Evolutionary conservation across 2,888 invertebrate genomes (phyloP), one percentile per base, ranked within the genome.

Genomic region (Scaptomyza cyrtandrae): DNA sequence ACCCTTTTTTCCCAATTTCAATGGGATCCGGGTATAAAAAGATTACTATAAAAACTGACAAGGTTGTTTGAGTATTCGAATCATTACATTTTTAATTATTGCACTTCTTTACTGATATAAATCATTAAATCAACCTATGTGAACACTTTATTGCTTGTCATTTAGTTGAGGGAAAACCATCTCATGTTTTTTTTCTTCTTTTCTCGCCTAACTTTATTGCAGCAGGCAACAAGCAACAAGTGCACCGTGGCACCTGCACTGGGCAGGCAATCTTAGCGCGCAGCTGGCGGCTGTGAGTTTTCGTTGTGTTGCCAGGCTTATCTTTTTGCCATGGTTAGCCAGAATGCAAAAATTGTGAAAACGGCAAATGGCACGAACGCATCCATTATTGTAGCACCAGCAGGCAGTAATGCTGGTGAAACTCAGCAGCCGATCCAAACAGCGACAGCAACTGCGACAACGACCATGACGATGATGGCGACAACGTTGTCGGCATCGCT

Each of bases 281-380:
- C 86, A 80, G 84, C 80, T 83, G 84, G 80, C 72, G 88, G 72
- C 83, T 75, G 86, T 71, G 68, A 71, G 66, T 62, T 75, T 72
- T 62, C 73, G 52, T 27, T 50, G 57, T 59, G 58, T 24, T 57
- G 56, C 49, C 49, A 57, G 58, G 53, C 45, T 45, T 53, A 37
- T 43, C 7, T 19, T 35, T 52, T 55, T 53, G 78, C 72, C 67
- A 90, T 90, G 91, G 78, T 87, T 62, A 89, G 82, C 76, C 76
- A 75, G 58, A 89, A 78, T 79, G 80, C 86, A 69, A 90, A 90
- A 75, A 86, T 81, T 80, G 86, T 82, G 57, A 90, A 84, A 85
- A 82, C 86, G 57, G 90, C 87, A 84, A 90, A 90, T 78, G 90
- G 90, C 73, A 77, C 86, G 73, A 83, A 67, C 77, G 67, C 83